Conservation (phyloP, 2,888 invertebrate genomes). For the Eutolmus rufibarbis region DNA sequence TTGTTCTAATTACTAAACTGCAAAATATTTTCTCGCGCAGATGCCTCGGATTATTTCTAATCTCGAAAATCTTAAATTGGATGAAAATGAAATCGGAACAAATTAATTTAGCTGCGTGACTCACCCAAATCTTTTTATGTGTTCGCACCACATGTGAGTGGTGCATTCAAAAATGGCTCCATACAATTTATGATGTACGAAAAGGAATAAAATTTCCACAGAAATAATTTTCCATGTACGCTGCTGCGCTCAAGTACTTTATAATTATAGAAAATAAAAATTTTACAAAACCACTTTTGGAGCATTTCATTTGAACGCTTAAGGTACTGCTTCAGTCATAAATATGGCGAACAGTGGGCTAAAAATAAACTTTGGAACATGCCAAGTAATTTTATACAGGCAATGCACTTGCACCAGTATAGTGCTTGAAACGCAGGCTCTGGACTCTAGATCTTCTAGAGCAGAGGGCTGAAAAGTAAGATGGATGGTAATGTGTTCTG, state of each 20-base stretch:
- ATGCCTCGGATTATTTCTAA: background rate
- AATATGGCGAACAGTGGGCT: background rate
- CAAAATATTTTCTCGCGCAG: background rate
- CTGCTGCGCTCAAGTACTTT: background rate
- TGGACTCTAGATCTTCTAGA: background rate
- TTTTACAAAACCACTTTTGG: background rate
- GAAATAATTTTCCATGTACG: background rate
- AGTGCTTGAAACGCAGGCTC: background rate
- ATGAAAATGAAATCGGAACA: background rate
- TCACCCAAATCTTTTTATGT: background rate
- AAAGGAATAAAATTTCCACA: background rate
- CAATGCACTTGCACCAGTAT: background rate
- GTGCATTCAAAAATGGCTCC: background rate
- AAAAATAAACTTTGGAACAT: background rate
- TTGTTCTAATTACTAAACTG: background rate
- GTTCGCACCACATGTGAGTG: background rate
- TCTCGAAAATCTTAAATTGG: background rate
- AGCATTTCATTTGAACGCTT: background rate
- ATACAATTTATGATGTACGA: background rate
- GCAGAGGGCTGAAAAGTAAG: background rate
- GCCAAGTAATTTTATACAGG: background rate
- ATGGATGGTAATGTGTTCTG: background rate
- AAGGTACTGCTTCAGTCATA: background rate
- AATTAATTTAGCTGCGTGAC: constrained; percentile 13
- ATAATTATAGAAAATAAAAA: background rate